Conservation (phyloP, 2,888 invertebrate species). For the Shargacucullia verbasci region DNA sequence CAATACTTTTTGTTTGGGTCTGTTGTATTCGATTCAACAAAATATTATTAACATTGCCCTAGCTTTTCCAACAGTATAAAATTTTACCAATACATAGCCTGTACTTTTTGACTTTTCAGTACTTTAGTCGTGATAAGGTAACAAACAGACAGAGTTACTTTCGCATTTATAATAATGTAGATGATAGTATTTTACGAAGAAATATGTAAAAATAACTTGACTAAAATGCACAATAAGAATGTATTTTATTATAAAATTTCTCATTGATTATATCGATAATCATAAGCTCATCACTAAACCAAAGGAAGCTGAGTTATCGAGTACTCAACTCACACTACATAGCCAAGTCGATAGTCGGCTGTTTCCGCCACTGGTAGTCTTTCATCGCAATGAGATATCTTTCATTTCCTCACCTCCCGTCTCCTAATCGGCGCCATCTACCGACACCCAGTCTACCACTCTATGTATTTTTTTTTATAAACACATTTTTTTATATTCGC, state of each 20-base stretch:
- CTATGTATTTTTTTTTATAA: constrained; percentile 43
- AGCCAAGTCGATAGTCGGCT: constrained; percentile 54
- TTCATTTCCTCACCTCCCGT: constrained; percentile 63
- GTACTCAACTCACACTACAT: constrained; percentile 50
- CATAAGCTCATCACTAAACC: constrained; percentile 31
- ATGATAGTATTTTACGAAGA: no score
- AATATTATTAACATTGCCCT: no score
- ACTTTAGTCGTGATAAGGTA: no score
- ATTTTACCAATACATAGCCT: no score
- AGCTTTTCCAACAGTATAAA: no score
- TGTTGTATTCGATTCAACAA: no score
- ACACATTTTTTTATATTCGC: constrained; percentile 27
- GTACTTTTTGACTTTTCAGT: no score
- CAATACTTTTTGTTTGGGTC: neutral
- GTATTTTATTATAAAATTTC: neutral
- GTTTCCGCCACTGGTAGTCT: constrained; percentile 57
- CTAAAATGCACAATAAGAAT: no score
- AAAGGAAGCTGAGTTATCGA: constrained; percentile 51
- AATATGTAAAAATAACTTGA: no score
- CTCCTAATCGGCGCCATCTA: constrained; percentile 56
- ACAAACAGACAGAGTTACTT: no score
- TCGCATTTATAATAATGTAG: no score
- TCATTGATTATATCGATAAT: constrained; percentile 23
- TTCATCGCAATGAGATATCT: constrained; percentile 60
- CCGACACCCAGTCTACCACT: constrained; percentile 50